These are phyloP conservation scores for Halocynthia aurantium DNA, from an alignment of 23 tunicate species.

Conservation along the genomic window DNA sequence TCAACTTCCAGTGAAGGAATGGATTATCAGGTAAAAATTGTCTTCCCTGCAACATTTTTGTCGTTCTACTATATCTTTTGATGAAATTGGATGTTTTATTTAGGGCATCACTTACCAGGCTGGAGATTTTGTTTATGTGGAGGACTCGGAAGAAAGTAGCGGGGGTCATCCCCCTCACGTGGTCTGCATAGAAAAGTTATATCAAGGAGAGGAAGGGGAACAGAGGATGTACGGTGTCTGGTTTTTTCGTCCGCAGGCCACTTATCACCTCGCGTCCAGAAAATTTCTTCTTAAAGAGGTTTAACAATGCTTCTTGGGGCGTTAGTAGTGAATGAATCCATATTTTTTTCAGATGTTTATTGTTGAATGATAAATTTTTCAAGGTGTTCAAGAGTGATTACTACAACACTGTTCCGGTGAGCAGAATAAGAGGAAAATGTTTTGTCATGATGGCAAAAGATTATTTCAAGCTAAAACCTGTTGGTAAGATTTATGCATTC, in stretches of 20 bases:
- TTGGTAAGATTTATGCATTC: constrained; percentile 34
- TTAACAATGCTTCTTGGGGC: not conserved
- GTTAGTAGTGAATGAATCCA: not conserved
- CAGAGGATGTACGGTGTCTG: constrained; percentile 72
- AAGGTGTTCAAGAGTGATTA: constrained; percentile 93
- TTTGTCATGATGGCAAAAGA: constrained; percentile 72
- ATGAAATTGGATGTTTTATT: not conserved
- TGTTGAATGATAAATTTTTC: constrained; percentile 12
- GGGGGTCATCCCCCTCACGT: constrained; percentile 36
- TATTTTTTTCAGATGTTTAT: not conserved
- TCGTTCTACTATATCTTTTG: not conserved
- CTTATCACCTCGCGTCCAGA: constrained; percentile 56
- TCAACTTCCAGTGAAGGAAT: constrained; percentile 31
- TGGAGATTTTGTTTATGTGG: constrained; percentile 83
- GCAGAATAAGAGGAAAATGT: constrained; percentile 67
- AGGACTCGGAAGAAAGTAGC: constrained; percentile 35
- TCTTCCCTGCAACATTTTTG: not conserved
- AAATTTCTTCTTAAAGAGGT: constrained; percentile 82
- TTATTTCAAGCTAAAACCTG: constrained; percentile 78
- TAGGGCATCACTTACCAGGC: constrained; percentile 69
- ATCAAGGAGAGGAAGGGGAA: constrained; percentile 68
- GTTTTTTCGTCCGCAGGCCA: constrained; percentile 68
- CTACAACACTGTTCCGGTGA: constrained; percentile 66
- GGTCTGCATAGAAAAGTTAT: constrained; percentile 73
- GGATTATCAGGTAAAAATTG: constrained; percentile 31